These are phyloP conservation scores for Eretmochelys imbricata DNA, from an alignment of 2,113 vertebrate genomes.

Conservation along the genomic window DNA sequence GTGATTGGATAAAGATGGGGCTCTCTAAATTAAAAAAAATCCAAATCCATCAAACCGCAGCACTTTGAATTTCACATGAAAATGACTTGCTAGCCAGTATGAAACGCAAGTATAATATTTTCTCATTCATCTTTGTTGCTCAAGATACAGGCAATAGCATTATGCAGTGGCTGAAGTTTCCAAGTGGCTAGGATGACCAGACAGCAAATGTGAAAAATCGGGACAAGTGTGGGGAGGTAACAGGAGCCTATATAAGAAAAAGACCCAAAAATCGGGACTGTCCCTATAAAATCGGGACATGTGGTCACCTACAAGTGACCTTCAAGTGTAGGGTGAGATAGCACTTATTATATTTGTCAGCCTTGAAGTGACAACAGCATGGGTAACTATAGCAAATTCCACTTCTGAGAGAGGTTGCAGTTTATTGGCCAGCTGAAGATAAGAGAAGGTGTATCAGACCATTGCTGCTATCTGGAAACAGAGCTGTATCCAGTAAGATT, in stretches of 20 bases:
- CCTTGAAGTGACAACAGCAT: neutral
- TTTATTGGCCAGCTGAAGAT: neutral
- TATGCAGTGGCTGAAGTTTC: neutral
- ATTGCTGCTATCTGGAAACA: neutral
- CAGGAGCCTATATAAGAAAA: no score
- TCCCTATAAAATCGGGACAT: no score
- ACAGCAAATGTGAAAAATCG: no score
- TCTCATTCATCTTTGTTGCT: neutral
- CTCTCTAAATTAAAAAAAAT: neutral
- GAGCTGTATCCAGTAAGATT: neutral
- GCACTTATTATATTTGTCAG: neutral
- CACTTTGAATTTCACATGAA: neutral
- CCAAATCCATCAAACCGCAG: neutral
- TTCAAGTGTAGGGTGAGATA: neutral
- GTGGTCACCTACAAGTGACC: neutral
- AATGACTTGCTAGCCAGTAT: neutral
- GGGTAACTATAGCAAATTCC: neutral
- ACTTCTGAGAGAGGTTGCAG: neutral
- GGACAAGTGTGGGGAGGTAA: no score
- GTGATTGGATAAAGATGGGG: neutral
- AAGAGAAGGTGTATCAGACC: neutral
- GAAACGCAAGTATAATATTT: neutral
- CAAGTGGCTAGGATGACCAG: neutral
- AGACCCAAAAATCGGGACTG: no score
- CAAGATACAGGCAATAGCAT: rapidly evolving